These are phyloP conservation scores for Octomys mimax DNA, from an alignment of 2,797 vertebrate genomes.

Conservation along the genomic window DNA sequence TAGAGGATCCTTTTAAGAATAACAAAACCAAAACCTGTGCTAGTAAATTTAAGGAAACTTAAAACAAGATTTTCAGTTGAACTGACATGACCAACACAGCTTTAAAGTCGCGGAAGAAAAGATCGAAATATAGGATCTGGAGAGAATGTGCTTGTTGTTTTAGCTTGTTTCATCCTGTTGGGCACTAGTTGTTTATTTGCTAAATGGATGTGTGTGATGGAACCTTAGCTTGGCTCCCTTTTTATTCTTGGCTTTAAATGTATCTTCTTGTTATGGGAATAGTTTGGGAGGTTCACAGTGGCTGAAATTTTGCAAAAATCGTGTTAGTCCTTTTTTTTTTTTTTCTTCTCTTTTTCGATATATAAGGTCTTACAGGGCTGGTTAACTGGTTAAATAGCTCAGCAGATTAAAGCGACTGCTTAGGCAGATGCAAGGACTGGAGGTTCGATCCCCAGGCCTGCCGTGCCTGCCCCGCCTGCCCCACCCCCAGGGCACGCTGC, in stretches of 20 bases:
- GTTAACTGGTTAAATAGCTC: too few relatives aligned
- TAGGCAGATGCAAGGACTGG: too few relatives aligned
- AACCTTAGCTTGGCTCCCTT: background rate
- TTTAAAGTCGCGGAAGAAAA: slow-evolving; percentile 5
- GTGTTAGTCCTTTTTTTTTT: background rate
- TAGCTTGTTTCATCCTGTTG: background rate
- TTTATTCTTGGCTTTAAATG: background rate
- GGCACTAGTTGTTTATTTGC: background rate
- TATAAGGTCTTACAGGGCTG: too few relatives aligned
- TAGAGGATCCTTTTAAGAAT: background rate
- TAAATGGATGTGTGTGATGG: background rate
- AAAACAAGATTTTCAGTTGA: slow-evolving; percentile 11
- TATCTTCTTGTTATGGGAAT: background rate
- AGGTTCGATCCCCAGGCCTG: too few relatives aligned
- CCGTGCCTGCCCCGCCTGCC: too few relatives aligned
- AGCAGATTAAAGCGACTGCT: too few relatives aligned
- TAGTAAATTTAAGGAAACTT: background rate
- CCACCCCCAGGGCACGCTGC: too few relatives aligned
- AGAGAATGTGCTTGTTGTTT: background rate
- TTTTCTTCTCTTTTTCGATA: too few relatives aligned
- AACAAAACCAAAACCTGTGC: background rate
- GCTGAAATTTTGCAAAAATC: background rate
- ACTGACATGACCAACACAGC: background rate
- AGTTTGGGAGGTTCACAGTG: background rate
- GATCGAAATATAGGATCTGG: background rate